These are phyloP conservation scores for Chironomus riparius DNA, from an alignment of 2,888 invertebrate genomes.

Conservation along the genomic window DNA sequence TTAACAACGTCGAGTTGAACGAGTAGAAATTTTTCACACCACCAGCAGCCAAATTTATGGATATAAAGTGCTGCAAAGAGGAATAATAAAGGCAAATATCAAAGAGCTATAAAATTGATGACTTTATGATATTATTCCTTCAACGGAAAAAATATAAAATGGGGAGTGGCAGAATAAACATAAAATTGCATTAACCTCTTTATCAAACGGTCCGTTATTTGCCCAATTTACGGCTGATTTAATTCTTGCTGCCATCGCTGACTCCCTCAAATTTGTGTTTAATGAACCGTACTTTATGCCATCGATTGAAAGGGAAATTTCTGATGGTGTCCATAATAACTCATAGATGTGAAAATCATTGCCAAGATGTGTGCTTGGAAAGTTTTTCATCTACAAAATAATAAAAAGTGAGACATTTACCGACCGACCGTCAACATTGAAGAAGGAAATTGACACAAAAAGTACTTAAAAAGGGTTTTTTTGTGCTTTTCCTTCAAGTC, in stretches of 20 bases:
- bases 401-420: not conserved
- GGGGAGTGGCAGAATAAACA: no score
- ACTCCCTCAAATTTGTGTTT: not conserved
- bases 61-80: not conserved
- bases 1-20: not conserved
- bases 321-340: not conserved
- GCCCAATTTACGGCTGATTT: conserved; percentile 17
- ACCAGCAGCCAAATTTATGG: conserved; percentile 1
- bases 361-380: not conserved
- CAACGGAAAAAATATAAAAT: not conserved
- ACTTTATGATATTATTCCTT: not conserved
- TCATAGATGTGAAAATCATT: conserved; percentile 9
- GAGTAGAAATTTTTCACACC: conserved; percentile 10
- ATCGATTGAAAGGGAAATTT: conserved; percentile 7
- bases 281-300: conserved; percentile 20
- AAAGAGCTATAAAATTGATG: not conserved
- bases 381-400: not conserved
- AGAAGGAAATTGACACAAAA: no score
- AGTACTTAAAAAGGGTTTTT: not conserved
- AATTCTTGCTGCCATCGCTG: not conserved
- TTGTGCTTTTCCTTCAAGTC: not conserved
- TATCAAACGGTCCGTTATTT: conserved; percentile 16
- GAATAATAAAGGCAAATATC: not conserved
- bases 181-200: conserved; percentile 18
- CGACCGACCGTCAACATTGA: no score